phyloP scores from a whole-genome alignment of 2,888 invertebrate species.

The Drosophila vallismaia region DNA sequence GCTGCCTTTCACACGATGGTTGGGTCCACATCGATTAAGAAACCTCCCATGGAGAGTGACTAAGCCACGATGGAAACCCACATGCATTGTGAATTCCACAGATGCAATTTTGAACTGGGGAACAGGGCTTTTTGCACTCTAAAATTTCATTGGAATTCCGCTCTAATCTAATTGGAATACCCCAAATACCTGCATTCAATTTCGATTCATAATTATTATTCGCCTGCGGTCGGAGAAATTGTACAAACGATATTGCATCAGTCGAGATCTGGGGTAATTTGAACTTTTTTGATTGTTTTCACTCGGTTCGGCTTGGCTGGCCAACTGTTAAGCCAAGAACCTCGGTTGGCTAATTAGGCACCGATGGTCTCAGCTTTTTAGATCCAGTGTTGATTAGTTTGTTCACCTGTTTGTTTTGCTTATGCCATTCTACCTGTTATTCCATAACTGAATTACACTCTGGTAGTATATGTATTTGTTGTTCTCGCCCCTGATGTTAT shows the following conservation, averaged over 20 bases:
- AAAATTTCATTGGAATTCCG: conserved; percentile 16
- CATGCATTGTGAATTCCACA: conserved; percentile 45
- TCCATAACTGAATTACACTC: conserved; percentile 46
- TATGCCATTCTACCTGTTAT: conserved; percentile 37
- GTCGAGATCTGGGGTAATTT: conserved; percentile 13
- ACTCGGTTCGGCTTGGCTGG: conserved; percentile 58
- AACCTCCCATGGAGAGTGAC: conserved; percentile 46
- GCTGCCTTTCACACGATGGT: conserved; percentile 50
- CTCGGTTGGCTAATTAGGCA: conserved; percentile 50
- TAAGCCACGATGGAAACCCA: conserved; percentile 42
- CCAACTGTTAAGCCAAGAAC: conserved; percentile 50
- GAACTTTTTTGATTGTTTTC: conserved; percentile 21
- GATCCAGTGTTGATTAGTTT: conserved; percentile 59
- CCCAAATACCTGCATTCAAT: conserved; percentile 22
- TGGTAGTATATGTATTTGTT: conserved; percentile 37
- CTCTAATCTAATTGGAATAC: conserved; percentile 29
- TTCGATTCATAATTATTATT: conserved; percentile 20
- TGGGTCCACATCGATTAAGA: not conserved
- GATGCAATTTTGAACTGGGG: conserved; percentile 14
- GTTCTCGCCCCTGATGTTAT: conserved; percentile 58
- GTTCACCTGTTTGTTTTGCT: conserved; percentile 63
- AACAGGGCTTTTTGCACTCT: conserved; percentile 8
- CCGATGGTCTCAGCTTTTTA: conserved; percentile 8
- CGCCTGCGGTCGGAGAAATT: conserved; percentile 20
- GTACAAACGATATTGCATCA: conserved; percentile 14